A percentile compares a stretch with the other conserved stretches of the same genome.
phyloP scores from a whole-genome alignment of 2,888 invertebrate species.

The Diloba caeruleocephala region DNA sequence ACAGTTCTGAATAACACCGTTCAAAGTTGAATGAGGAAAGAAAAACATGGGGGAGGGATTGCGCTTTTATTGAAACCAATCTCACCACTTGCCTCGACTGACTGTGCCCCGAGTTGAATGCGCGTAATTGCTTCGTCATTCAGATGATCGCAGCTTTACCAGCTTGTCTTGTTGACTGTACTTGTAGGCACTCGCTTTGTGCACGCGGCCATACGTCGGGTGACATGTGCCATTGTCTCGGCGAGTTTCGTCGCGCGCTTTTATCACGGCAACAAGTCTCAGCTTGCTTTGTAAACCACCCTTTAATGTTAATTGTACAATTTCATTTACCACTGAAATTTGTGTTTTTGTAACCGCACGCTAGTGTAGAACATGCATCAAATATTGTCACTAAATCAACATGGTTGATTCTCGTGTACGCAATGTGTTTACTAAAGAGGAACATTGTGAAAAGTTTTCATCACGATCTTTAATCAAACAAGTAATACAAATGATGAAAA shows the following conservation, averaged over 20 bases:
- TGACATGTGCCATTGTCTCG: constrained; percentile 79
- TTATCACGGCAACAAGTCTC: constrained; percentile 71
- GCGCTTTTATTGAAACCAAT: constrained; percentile 89
- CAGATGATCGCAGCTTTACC: constrained; percentile 83
- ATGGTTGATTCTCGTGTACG: constrained; percentile 35
- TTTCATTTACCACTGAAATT: constrained; percentile 37
- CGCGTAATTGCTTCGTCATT: constrained; percentile 87
- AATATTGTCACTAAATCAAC: constrained; percentile 40
- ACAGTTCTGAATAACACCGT: constrained; percentile 79
- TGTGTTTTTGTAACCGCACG: constrained; percentile 35
- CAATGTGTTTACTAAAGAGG: constrained; percentile 56
- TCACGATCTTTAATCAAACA: constrained; percentile 63
- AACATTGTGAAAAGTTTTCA: constrained; percentile 64
- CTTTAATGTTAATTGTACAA: constrained; percentile 56
- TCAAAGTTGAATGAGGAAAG: constrained; percentile 85
- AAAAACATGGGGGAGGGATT: constrained; percentile 86
- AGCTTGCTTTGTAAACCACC: constrained; percentile 55
- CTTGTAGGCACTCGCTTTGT: constrained; percentile 79
- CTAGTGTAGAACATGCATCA: constrained; percentile 31
- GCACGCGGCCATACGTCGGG: constrained; percentile 73
- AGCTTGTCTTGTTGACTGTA: constrained; percentile 85
- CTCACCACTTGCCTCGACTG: constrained; percentile 85
- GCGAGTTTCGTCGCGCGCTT: constrained; percentile 70
- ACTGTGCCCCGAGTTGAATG: constrained; percentile 82
- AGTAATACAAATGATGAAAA: constrained; percentile 71